These are phyloP conservation scores for Crenuchus spilurus DNA, from an alignment of 2,797 vertebrate species.

Conservation along the genomic window DNA sequence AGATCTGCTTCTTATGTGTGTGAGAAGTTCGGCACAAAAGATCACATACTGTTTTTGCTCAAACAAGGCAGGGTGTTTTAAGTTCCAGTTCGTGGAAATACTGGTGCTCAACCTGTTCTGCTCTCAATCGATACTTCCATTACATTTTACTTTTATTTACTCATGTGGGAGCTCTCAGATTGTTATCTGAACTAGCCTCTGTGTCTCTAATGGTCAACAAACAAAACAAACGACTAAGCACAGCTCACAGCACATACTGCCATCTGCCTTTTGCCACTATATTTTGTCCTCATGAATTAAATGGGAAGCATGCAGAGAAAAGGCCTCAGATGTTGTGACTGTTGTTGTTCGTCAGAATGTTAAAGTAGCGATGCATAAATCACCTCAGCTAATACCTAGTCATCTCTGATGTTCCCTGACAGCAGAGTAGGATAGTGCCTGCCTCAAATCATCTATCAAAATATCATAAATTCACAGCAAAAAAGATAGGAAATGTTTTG, in stretches of 20 bases:
- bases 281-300: constrained; percentile 33
- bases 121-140: constrained; percentile 48
- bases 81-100: constrained; percentile 33
- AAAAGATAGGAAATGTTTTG: constrained; percentile 22
- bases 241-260: constrained; percentile 1
- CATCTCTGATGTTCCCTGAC: constrained; percentile 39
- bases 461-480: constrained; percentile 22
- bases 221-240: constrained; percentile 34
- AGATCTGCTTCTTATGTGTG: not conserved
- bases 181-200: constrained; percentile 37
- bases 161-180: constrained; percentile 46
- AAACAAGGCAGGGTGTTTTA: constrained; percentile 35
- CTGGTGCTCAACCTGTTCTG: constrained; percentile 30
- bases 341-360: constrained; percentile 33
- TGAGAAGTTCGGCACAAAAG: not conserved
- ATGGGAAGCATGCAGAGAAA: constrained; percentile 25
- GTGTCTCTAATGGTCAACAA: constrained; percentile 44
- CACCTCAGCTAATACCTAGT: constrained; percentile 30
- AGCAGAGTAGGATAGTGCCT: constrained; percentile 26
- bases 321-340: constrained; percentile 26
- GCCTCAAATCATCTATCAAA: constrained; percentile 36
- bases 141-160: constrained; percentile 54
- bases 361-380: constrained; percentile 34
- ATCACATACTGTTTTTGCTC: not conserved
- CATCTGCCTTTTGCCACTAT: not conserved